phyloP scores from a whole-genome alignment of 2,888 invertebrate genomes.

The Drosophila nr. medialis region DNA sequence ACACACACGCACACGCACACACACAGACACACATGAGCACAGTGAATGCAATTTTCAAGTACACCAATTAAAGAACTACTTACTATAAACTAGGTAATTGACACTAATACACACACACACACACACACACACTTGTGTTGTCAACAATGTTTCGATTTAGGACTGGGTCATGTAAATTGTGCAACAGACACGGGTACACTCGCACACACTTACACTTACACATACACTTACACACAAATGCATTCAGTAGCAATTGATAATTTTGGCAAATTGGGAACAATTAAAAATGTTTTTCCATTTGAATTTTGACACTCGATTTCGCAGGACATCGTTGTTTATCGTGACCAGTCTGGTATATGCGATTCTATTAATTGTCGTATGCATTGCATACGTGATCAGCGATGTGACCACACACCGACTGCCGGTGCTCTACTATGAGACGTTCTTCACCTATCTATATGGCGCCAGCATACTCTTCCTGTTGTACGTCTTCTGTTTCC shows the following conservation, averaged over 20 bases:
- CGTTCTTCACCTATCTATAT: slow-evolving; percentile 97
- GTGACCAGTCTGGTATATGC: slow-evolving; percentile 98
- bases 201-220: slow-evolving; percentile 1
- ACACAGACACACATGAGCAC: slow-evolving; percentile 24
- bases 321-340: slow-evolving; percentile 96
- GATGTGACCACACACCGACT: slow-evolving; percentile 97
- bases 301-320: slow-evolving; percentile 1
- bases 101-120: slow-evolving; percentile 31
- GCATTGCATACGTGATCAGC: slow-evolving; percentile 96
- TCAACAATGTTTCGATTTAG: slow-evolving; percentile 22
- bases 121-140: slow-evolving; percentile 9
- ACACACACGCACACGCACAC: slow-evolving; percentile 10
- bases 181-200: slow-evolving; percentile 13
- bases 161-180: slow-evolving; percentile 26
- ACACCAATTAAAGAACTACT: slow-evolving; percentile 32
- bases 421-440: slow-evolving; percentile 96
- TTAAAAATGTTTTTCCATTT: neutral
- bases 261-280: neutral
- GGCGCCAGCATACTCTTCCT: slow-evolving; percentile 96
- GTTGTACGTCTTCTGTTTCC: slow-evolving; percentile 97
- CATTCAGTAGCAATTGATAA: slow-evolving; percentile 21
- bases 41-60: slow-evolving; percentile 36
- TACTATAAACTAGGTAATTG: slow-evolving; percentile 43
- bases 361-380: slow-evolving; percentile 96
- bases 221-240: neutral